Evolutionary conservation across 2,797 vertebrate genomes (phyloP), one percentile per base, ranked within the genome.

Genomic region (Sorex maritimensis): DNA sequence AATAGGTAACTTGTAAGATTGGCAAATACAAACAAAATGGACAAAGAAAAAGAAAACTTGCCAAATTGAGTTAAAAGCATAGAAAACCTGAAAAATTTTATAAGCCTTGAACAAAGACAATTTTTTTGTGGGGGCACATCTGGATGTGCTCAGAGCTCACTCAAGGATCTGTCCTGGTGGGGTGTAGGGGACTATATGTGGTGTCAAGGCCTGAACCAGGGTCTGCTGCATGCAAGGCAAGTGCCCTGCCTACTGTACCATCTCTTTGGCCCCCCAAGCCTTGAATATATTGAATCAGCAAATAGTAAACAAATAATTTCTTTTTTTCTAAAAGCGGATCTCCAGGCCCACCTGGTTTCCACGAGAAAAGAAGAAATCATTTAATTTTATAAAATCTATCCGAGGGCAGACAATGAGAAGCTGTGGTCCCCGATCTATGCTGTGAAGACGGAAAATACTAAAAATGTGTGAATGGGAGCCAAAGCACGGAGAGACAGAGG

Each of bases 361-460:
- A 82, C 41, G 85, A 71, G 4, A 75, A 80, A 92, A n/a, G 24
- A 92, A 85, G 61, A 82, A 52, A 52, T 52, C 49, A 67, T 44
- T 65, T 34, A 86, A n/a, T 67, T 12, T 78, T 81, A 72, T 2
- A 65, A 81, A 63, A 55, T 24, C 1, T 52, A 52, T 11, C 41
- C 41, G 13, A 30, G 5, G 52, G 34, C 28, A 14, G 28, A 30
- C 28, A 86, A 78, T 21, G 65, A 81, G 46, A 49, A 44, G 3
- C 19, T 49, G 46, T 0, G 49, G 46, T 34, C 10, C 11, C 82
- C 44, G 67, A 73, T 4, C 86, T 14, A 41, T 23, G 19, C 63
- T 75, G 69, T 23, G 41, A 86, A 63, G 34, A 69, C 55, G 79
- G 75, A 19, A 61, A 14, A 58, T 73, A 14, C 11, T 9, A 65